These are phyloP conservation scores for Acholoe squamosa DNA, from an alignment of 2,888 invertebrate species.

Conservation along the genomic window DNA sequence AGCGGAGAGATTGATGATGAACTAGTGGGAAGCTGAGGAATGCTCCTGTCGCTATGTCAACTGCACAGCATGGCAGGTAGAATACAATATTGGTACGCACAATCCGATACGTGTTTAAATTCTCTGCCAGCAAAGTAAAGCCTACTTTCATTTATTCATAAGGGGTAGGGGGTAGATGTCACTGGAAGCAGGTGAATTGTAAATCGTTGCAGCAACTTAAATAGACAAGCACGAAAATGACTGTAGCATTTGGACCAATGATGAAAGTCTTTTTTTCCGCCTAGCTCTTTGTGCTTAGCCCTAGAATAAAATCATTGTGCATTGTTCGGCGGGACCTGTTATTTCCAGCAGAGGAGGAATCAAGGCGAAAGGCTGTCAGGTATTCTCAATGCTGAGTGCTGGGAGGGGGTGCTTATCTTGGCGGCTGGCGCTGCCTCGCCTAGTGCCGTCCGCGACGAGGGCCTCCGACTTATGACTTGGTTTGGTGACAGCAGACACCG, in stretches of 20 bases:
- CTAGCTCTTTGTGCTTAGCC: not conserved
- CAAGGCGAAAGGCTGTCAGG: not conserved
- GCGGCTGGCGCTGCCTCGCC: not conserved
- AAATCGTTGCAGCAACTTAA: no score
- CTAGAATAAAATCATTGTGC: not conserved
- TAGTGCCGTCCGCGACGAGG: not conserved
- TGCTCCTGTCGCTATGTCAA: no score
- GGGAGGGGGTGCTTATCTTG: not conserved
- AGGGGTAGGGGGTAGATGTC: no score
- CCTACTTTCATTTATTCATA: no score
- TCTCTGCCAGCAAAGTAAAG: no score
- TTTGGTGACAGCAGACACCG: not conserved
- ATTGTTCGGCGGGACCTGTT: constrained; percentile 19
- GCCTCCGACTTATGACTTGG: not conserved
- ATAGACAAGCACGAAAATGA: no score
- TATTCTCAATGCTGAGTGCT: not conserved
- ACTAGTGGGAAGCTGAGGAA: no score
- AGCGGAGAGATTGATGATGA: no score
- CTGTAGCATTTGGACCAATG: not conserved
- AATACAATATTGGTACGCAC: no score
- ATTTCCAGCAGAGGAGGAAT: constrained; percentile 11
- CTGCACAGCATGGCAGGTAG: no score
- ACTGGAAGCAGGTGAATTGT: no score
- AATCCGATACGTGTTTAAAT: no score
- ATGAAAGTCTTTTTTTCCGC: not conserved